Evolutionary conservation across 2,113 vertebrate species (phyloP), one percentile per base, ranked within the genome.

Genomic region (Nycticryphes semicollaris): DNA sequence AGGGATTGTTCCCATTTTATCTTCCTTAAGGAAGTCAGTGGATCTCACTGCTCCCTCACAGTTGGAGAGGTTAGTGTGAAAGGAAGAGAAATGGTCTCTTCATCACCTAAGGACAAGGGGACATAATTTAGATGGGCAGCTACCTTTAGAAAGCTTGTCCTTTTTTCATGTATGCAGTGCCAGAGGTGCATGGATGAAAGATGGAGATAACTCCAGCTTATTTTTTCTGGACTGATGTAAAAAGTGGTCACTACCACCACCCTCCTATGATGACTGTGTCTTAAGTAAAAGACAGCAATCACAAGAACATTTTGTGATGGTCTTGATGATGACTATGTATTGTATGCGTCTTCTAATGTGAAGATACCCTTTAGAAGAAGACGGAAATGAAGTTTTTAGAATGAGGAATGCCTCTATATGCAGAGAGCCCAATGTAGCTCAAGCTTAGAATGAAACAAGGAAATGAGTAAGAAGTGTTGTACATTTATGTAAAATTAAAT

Each of bases 351-450:
- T 78, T 43, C 12, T 70, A 70, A 27, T 33, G 31, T 14, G 4
- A 62, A 8, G 39, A 39, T 47, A 5, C 5, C 10, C 24, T 63
- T 77, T 22, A 41, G 64, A 77, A 75, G 39, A 47, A 8, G 47
- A 47, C 45, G 37, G 45, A 78, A 59, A 41, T 4, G 63, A 35
- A 48, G 21, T 10, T 72, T 64, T 57, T 50, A 57, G 43, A 56
- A 59, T 59, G 17, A 59, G 6, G 37, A 82, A 31, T 64, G 7
- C 48, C 12, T 25, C 5, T 28, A 4, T 53, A 7, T 25, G 10
- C 22, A 67, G 23, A 67, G 27, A 60, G 15, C 5, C 1, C 22
- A 73, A 21, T 0, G 0, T 45, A 28, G 5, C 7, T 59, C 23
- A 33, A 33, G 10, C 7, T 79, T 57, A 59, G 35, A 73, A 73